Evolutionary conservation across 2,113 vertebrate genomes (phyloP).

Genomic region (Podiceps cristatus): DNA sequence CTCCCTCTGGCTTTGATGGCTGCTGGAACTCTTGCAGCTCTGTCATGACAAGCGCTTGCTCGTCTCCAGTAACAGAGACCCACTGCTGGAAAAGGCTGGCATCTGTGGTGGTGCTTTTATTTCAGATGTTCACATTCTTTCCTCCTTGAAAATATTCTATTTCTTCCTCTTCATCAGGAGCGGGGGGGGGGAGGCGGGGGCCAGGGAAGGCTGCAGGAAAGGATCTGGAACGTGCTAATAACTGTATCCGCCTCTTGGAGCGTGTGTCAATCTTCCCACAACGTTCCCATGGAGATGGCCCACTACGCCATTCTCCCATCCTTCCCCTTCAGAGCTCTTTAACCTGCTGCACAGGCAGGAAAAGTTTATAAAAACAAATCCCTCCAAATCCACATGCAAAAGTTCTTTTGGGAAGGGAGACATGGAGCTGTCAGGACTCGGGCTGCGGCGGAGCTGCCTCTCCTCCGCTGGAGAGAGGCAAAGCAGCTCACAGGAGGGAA

Average conservation of each 20-base stretch:
- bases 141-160: not conserved
- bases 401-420: not conserved
- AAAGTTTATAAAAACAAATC: not conserved
- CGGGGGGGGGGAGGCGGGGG: no score
- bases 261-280: not conserved
- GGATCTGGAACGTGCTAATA: constrained; percentile 36
- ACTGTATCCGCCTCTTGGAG: not conserved
- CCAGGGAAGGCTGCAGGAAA: not conserved
- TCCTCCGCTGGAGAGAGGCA: not conserved
- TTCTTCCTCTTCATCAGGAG: not conserved
- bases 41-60: accelerated
- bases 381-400: not conserved
- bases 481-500: not conserved
- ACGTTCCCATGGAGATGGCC: constrained; percentile 50
- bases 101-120: not conserved
- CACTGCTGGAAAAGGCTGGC: not conserved
- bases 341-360: not conserved
- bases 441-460: not conserved
- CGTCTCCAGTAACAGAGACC: not conserved
- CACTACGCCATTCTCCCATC: not conserved
- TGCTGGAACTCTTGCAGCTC: not conserved
- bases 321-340: not conserved
- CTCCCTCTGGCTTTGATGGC: not conserved
- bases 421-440: accelerated
- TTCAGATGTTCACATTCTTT: not conserved